Percentiles rank a stretch among this genome's conserved stretches.
Evolutionary conservation across 2,797 vertebrate species (phyloP).

Genomic region (Cyclura pinguis): DNA sequence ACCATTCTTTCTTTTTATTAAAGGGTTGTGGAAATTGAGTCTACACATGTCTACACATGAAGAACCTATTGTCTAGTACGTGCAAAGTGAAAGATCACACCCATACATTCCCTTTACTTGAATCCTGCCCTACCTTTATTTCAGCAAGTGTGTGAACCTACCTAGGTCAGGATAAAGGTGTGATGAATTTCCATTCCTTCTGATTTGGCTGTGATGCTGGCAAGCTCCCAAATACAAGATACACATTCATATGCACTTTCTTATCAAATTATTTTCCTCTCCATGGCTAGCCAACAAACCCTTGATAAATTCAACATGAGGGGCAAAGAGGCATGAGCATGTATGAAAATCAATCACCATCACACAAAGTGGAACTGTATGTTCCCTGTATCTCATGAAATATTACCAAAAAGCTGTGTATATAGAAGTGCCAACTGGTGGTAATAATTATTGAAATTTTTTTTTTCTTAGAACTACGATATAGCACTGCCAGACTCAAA

Average conservation of each 20-base stretch:
- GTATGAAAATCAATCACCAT: not conserved
- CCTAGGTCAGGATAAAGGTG: not conserved
- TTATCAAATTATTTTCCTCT: not conserved
- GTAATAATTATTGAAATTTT: not conserved
- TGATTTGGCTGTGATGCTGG: not conserved
- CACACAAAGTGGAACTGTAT: not conserved
- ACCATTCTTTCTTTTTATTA: not conserved
- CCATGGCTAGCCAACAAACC: no score
- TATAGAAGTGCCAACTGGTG: not conserved
- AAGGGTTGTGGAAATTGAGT: not conserved
- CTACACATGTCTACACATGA: not conserved
- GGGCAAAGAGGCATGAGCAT: not conserved
- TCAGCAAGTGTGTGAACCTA: not conserved
- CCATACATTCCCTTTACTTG: not conserved
- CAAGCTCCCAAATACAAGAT: not conserved
- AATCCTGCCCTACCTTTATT: not conserved
- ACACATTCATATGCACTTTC: not conserved
- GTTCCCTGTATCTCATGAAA: not conserved
- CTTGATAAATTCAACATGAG: not conserved
- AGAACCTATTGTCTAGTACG: not conserved
- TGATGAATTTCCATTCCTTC: not conserved
- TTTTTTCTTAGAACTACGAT: not conserved
- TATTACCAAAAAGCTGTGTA: conserved; percentile 5
- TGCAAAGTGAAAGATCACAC: not conserved
- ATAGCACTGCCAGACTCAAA: not conserved